These are phyloP conservation scores for Trichonephila clavata DNA, from an alignment of 1,140 invertebrate species.

Conservation along the genomic window DNA sequence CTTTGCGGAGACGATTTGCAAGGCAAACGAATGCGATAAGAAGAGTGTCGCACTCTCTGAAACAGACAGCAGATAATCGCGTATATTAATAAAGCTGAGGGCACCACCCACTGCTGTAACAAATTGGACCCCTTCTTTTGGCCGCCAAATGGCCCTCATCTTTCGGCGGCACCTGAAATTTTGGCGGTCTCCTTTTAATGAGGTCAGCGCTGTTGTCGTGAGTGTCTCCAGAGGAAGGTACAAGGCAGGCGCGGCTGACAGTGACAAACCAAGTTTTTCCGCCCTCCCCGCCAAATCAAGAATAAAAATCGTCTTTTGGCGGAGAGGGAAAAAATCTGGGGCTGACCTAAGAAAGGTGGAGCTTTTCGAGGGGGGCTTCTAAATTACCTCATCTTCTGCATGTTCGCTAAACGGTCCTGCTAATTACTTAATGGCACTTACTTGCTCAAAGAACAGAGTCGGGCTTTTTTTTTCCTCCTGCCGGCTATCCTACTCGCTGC, in stretches of 20 bases:
- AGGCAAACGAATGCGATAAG: constrained; percentile 73
- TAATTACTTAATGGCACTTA: constrained; percentile 77
- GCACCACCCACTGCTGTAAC: constrained; percentile 65
- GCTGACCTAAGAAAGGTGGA: constrained; percentile 77
- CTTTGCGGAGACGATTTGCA: constrained; percentile 58
- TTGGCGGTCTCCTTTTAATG: constrained; percentile 69
- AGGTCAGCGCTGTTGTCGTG: constrained; percentile 74
- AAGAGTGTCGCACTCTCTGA: constrained; percentile 58
- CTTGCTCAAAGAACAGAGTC: constrained; percentile 73
- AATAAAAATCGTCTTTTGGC: constrained; percentile 67
- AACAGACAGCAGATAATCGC: constrained; percentile 72
- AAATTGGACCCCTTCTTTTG: constrained; percentile 68
- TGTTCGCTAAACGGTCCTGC: constrained; percentile 76
- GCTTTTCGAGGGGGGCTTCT: constrained; percentile 75
- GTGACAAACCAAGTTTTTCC: constrained; percentile 77
- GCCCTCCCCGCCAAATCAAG: constrained; percentile 68
- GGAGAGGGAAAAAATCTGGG: constrained; percentile 72
- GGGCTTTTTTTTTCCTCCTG: constrained; percentile 56
- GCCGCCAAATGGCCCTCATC: constrained; percentile 64
- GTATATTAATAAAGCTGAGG: constrained; percentile 69
- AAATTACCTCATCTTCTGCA: constrained; percentile 77
- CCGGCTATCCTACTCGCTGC: constrained; percentile 50
- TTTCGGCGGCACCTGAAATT: constrained; percentile 71
- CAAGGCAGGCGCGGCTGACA: constrained; percentile 75
- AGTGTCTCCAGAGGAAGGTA: constrained; percentile 67